Percentiles rank a stretch among this genome's conserved stretches.
Conservation (phyloP, 2,113 vertebrate genomes). For the Leiothrix lutea region DNA sequence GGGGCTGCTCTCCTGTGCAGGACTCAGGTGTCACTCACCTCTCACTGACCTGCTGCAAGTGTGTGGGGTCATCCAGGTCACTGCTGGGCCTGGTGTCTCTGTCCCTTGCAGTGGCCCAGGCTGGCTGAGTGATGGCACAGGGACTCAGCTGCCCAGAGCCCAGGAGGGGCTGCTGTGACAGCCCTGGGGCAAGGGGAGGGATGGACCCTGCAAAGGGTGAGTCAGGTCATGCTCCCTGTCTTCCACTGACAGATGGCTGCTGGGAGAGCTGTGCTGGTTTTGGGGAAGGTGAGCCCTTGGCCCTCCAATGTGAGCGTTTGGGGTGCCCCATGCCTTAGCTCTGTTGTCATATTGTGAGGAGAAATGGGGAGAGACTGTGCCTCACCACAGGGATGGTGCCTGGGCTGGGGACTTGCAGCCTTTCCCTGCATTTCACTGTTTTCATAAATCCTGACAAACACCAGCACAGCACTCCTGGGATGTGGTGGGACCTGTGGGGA, state of each 20-base stretch:
- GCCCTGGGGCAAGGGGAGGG: neutral
- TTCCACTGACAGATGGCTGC: fast-evolving
- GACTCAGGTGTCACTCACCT: neutral
- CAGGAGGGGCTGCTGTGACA: neutral
- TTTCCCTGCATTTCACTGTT: fast-evolving
- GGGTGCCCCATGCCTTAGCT: fast-evolving
- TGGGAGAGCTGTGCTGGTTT: neutral
- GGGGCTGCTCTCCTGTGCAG: neutral
- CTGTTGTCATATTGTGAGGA: fast-evolving
- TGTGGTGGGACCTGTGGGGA: neutral
- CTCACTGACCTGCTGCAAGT: fast-evolving
- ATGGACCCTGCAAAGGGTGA: neutral
- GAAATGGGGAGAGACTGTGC: neutral
- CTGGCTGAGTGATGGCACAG: neutral
- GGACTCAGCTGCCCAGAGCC: neutral
- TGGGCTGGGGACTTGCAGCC: neutral
- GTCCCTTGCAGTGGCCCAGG: neutral
- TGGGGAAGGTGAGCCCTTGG: neutral
- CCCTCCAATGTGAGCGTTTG: fast-evolving
- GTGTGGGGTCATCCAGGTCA: fast-evolving
- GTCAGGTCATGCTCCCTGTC: neutral
- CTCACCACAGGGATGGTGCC: fast-evolving
- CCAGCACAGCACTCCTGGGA: fast-evolving
- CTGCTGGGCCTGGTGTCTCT: neutral
- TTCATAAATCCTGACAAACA: neutral